phyloP scores from a whole-genome alignment of 2,113 vertebrate species.

The Fregata magnificens region DNA sequence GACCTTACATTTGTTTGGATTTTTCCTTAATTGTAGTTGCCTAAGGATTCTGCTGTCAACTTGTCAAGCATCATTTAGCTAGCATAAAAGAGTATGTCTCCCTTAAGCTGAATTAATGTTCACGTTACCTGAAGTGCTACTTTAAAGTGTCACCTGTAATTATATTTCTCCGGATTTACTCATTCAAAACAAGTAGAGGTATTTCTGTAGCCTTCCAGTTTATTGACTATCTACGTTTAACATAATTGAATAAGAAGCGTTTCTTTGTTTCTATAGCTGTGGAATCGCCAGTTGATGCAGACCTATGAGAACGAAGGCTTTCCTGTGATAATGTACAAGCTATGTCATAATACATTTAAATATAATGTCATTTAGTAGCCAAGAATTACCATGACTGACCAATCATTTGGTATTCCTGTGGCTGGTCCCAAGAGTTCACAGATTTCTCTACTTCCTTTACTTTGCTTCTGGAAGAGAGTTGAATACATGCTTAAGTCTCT shows the following conservation, averaged over 20 bases:
- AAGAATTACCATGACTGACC: neutral
- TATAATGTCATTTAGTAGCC: neutral
- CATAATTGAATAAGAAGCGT: neutral
- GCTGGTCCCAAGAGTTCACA: neutral
- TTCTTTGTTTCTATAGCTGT: neutral
- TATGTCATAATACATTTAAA: neutral
- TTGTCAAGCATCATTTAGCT: neutral
- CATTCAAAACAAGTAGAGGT: neutral
- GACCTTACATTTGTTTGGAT: neutral
- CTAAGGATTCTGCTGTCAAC: neutral
- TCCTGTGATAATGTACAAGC: neutral
- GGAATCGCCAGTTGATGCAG: neutral
- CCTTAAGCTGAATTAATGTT: neutral
- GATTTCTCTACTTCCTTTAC: neutral
- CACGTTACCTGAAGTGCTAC: neutral
- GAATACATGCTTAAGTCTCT: neutral
- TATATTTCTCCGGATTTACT: neutral
- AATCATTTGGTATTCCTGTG: neutral
- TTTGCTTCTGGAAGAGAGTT: neutral
- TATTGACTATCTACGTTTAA: neutral
- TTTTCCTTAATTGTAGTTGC: neutral
- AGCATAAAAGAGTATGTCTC: neutral
- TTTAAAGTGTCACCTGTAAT: neutral
- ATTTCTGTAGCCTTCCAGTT: neutral
- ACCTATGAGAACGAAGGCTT: neutral